These are phyloP conservation scores for Drosophila bunnanda DNA, from an alignment of 2,888 invertebrate genomes.

Conservation along the genomic window DNA sequence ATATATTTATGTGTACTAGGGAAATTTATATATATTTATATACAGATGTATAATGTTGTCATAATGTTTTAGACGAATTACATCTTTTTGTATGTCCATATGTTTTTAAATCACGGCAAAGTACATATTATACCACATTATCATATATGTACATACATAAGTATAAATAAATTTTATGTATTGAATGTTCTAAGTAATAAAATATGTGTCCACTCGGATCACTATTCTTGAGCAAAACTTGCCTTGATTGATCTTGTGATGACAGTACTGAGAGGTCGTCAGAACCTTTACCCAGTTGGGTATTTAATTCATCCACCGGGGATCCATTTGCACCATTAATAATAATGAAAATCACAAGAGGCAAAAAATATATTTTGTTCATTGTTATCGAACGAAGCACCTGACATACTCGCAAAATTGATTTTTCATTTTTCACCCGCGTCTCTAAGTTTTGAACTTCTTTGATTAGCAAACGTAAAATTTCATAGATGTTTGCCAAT, in stretches of 20 bases:
- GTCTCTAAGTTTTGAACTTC: conserved; percentile 13
- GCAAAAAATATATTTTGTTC: conserved; percentile 27
- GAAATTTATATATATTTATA: background rate
- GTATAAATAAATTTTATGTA: background rate
- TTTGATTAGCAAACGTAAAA: background rate
- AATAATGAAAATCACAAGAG: conserved; percentile 41
- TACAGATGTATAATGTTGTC: background rate
- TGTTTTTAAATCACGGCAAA: background rate
- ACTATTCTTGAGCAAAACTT: conserved; percentile 36
- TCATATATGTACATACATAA: background rate
- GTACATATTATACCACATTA: background rate
- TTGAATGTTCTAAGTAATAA: background rate
- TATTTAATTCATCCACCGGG: background rate
- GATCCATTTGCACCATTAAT: conserved; percentile 36
- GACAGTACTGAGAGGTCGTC: background rate
- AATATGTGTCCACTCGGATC: background rate
- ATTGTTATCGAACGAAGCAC: conserved; percentile 8
- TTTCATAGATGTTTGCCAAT: background rate
- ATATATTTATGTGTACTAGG: background rate
- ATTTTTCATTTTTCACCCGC: conserved; percentile 71
- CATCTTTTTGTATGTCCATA: background rate
- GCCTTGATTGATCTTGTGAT: conserved; percentile 46
- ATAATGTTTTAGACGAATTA: too few species aligned
- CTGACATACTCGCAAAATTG: conserved; percentile 52
- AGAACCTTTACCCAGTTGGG: background rate